Base-by-base conservation (phyloP, 1,140 invertebrate species). In the Tetramorium simillimum region DNA sequence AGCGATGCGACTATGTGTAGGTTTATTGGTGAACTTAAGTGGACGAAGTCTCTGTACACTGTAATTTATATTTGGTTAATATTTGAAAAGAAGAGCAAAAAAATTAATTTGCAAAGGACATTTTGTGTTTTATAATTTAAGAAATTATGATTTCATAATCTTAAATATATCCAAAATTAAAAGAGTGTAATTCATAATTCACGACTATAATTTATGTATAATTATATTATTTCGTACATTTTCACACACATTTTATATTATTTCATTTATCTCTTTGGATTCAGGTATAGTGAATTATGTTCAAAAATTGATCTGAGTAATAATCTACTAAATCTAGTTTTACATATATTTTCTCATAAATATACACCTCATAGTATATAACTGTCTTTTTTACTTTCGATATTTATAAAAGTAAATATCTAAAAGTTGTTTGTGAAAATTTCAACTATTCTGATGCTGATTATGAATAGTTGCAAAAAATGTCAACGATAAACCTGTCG, bases 401-500 rank as follows among this genome's bases (percentile, higher is more conserved):
- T 16, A 46, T 70, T 72, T 37, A 53, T 53, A 56, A 10, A 75
- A 58, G 40, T 69, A 43, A 75, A 40, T 62, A 24, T 24, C 0
- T 62, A 24, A 16, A 62, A 73, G 9, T 53, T 73, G 33, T 6
- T 33, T 33, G 4, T 12, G 28, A 6, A 73, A 73, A 28, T 77
- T 16, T 76, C 14, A 37, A 46, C 9, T 49, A 53, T 69, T 80
- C 18, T 12, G 46, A 70, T n/a, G n/a, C 21, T 16, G 40, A 53
- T 14, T 37, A 24, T 18, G 46, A 3, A 63, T 33, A 67, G 46
- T 37, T 3, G 51, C 58, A 77, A 77, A 40, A 89, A 78, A 28
- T 33, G 1, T 10, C 77, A 37, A 46, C 67, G 56, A 89, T 80
- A 76, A 86, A 73, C 9, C 18, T 46, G 65, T 62, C 40, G 28